Evolutionary conservation across 2,113 vertebrate species (phyloP).

Genomic region (Nerophis lumbriciformis): DNA sequence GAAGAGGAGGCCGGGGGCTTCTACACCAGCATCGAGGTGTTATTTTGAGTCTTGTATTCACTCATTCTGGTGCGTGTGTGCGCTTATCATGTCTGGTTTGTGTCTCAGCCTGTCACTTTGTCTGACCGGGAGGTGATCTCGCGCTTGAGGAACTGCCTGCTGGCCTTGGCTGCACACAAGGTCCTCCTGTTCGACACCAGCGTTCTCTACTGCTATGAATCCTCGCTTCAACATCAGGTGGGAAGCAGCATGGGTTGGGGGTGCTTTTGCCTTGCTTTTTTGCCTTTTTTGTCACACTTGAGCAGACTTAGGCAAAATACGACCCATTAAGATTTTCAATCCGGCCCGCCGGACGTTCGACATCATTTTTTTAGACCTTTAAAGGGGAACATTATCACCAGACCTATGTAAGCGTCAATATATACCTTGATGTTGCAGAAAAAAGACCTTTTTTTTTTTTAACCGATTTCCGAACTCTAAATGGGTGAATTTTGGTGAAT

Average conservation of each 20-base stretch:
- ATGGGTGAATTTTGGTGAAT: too few species aligned
- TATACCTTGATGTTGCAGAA: too few species aligned
- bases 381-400: too few species aligned
- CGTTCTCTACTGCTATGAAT: slow-evolving; percentile 94
- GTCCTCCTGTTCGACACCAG: slow-evolving; percentile 91
- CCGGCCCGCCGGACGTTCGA: too few species aligned
- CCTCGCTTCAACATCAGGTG: slow-evolving; percentile 87
- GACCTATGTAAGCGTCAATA: too few species aligned
- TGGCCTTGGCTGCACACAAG: slow-evolving; percentile 82
- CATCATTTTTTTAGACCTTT: too few species aligned
- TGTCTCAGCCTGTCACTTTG: slow-evolving; percentile 76
- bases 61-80: not conserved
- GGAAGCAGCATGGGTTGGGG: not conserved
- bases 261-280: too few species aligned
- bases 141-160: slow-evolving; percentile 87
- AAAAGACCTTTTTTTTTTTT: too few species aligned
- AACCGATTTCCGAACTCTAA: too few species aligned
- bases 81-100: not conserved
- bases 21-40: slow-evolving; percentile 82
- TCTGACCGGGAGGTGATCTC: slow-evolving; percentile 93
- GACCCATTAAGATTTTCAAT: too few species aligned
- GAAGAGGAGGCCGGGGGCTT: slow-evolving; percentile 89
- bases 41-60: not conserved
- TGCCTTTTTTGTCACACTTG: too few species aligned
- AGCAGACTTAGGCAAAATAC: too few species aligned